phyloP scores from a whole-genome alignment of 2,888 invertebrate genomes.

The Sesia apiformis region DNA sequence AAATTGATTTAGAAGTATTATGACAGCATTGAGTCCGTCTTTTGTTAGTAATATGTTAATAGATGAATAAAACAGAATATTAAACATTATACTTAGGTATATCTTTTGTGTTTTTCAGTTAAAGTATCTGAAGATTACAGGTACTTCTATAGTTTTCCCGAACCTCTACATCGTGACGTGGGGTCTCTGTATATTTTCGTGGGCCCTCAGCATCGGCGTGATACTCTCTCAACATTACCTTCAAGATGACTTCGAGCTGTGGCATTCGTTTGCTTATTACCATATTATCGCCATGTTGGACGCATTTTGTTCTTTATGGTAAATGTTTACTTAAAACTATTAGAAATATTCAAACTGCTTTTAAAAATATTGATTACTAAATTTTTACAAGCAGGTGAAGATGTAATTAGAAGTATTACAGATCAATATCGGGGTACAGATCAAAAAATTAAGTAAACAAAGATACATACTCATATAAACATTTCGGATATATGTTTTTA shows the following conservation, averaged over 20 bases:
- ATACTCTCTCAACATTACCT: conserved; percentile 81
- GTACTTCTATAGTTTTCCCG: conserved; percentile 78
- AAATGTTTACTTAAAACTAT: conserved; percentile 10
- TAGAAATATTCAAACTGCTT: not conserved
- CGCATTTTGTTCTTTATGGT: conserved; percentile 82
- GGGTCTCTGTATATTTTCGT: conserved; percentile 78
- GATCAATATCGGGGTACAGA: too few relatives aligned
- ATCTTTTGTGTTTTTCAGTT: conserved; percentile 47
- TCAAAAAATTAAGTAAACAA: too few relatives aligned
- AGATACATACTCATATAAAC: too few relatives aligned
- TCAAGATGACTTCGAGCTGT: conserved; percentile 81
- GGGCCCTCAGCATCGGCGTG: conserved; percentile 77
- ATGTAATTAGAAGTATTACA: too few relatives aligned
- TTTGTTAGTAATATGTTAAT: too few relatives aligned
- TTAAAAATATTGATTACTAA: not conserved
- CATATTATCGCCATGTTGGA: conserved; percentile 84
- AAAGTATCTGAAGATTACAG: conserved; percentile 76
- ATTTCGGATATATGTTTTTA: too few relatives aligned
- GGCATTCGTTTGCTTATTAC: conserved; percentile 83
- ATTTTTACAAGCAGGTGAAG: not conserved
- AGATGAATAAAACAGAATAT: not conserved
- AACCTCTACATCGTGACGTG: conserved; percentile 78
- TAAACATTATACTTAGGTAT: not conserved
- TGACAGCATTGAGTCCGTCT: too few relatives aligned
- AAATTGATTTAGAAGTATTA: too few relatives aligned